Evolutionary conservation across 2,888 invertebrate species (phyloP).

Genomic region (Gibbula magus): DNA sequence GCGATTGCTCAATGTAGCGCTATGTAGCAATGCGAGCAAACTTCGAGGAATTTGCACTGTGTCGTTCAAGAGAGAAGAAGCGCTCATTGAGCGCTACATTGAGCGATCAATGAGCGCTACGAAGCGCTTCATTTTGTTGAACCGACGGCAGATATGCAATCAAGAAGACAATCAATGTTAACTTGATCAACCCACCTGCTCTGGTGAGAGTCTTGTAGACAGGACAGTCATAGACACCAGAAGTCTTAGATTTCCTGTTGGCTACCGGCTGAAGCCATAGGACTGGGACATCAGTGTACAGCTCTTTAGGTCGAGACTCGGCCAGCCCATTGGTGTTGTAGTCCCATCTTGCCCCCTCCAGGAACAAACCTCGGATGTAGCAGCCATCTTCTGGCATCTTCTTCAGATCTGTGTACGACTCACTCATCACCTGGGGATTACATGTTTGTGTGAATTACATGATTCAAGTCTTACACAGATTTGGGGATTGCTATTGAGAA

Average conservation of each 20-base stretch:
- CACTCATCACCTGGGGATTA: constrained; percentile 62
- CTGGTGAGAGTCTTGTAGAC: constrained; percentile 82
- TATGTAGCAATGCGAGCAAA: no score
- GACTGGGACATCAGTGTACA: constrained; percentile 81
- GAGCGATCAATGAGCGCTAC: no score
- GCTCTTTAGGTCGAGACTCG: constrained; percentile 74
- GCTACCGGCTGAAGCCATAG: constrained; percentile 84
- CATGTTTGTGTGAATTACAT: no score
- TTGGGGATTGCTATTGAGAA: no score
- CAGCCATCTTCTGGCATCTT: constrained; percentile 73
- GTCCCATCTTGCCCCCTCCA: constrained; percentile 75
- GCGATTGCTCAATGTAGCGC: no score
- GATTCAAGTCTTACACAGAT: no score
- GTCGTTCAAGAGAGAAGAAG: no score
- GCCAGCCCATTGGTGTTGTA: constrained; percentile 53
- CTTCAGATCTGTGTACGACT: constrained; percentile 60
- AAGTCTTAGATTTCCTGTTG: constrained; percentile 77
- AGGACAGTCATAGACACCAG: constrained; percentile 79
- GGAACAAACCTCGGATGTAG: constrained; percentile 74
- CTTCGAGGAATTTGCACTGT: no score
- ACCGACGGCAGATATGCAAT: no score
- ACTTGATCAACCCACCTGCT: constrained; percentile 77
- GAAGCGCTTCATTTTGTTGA: no score
- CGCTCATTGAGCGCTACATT: no score
- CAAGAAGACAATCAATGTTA: no score